Conservation (phyloP, 1,140 invertebrate species). For the Lepidurus couesii region DNA sequence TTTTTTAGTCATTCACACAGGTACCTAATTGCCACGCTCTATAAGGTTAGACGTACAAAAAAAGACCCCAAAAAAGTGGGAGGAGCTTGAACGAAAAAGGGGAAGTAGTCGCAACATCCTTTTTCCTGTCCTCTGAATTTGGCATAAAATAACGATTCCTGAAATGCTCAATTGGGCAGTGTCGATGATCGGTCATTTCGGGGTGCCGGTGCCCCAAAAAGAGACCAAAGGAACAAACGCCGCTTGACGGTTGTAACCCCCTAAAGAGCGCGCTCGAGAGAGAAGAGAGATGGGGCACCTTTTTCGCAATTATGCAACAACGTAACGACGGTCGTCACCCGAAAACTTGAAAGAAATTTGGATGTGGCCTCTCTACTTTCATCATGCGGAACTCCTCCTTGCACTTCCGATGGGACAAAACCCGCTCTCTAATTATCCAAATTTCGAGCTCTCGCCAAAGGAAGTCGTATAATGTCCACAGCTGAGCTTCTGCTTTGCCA, state of each 20-base stretch:
- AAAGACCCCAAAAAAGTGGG: neutral
- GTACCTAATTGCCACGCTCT: neutral
- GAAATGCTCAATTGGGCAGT: slow-evolving; percentile 10
- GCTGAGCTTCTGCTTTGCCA: neutral
- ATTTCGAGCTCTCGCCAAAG: neutral
- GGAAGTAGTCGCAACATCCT: neutral
- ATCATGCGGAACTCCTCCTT: neutral
- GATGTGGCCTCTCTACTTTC: too few relatives aligned
- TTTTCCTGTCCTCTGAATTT: slow-evolving; percentile 12
- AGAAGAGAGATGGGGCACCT: neutral
- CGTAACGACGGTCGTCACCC: neutral
- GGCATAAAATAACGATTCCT: neutral
- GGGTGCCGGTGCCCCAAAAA: neutral
- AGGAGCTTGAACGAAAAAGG: neutral
- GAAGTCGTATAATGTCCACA: slow-evolving; percentile 1
- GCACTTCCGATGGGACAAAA: neutral
- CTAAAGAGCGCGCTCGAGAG: neutral
- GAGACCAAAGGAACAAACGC: neutral
- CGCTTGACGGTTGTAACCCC: neutral
- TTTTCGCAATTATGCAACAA: neutral
- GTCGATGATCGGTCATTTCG: neutral
- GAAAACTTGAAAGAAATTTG: too few relatives aligned
- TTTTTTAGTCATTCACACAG: neutral
- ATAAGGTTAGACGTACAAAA: neutral
- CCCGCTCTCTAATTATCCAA: slow-evolving; percentile 17